Conservation (phyloP, 2,888 invertebrate genomes). For the Pollenia labialis region DNA sequence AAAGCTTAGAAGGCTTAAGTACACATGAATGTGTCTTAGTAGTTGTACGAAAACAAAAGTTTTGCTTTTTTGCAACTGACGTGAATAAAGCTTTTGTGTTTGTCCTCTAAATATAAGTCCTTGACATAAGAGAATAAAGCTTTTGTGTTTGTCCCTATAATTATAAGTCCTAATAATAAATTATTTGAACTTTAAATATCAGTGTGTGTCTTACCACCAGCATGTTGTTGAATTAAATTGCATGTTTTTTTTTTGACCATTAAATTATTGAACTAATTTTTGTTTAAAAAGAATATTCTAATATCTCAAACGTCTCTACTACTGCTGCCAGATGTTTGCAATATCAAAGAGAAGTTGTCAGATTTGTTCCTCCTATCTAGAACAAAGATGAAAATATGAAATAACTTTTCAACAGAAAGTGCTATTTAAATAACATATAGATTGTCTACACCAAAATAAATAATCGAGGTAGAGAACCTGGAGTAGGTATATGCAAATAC, state of each 20-base stretch:
- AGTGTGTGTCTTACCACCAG: slow-evolving; percentile 31
- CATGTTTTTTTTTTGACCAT: slow-evolving; percentile 31
- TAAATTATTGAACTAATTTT: slow-evolving; percentile 14
- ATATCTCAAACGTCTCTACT: slow-evolving; percentile 49
- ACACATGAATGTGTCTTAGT: slow-evolving; percentile 38
- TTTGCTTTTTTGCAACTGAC: slow-evolving; percentile 43
- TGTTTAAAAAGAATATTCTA: slow-evolving; percentile 56
- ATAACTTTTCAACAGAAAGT: no score
- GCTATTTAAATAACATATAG: no score
- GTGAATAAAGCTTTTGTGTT: slow-evolving; percentile 63
- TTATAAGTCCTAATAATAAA: not conserved
- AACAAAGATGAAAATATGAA: no score
- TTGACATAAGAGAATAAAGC: not conserved
- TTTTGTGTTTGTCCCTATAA: not conserved
- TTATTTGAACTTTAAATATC: not conserved
- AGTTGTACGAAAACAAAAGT: slow-evolving; percentile 33
- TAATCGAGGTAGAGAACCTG: no score
- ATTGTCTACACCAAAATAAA: no score
- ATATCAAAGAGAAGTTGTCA: no score
- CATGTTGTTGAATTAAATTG: slow-evolving; percentile 27
- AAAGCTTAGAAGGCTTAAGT: not conserved
- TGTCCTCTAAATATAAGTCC: slow-evolving; percentile 42
- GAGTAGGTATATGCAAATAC: no score
- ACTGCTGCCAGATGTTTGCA: no score
- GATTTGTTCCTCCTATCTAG: no score